Evolutionary conservation across 2,888 invertebrate species (phyloP).

Genomic region (Plemyria rubiginata): DNA sequence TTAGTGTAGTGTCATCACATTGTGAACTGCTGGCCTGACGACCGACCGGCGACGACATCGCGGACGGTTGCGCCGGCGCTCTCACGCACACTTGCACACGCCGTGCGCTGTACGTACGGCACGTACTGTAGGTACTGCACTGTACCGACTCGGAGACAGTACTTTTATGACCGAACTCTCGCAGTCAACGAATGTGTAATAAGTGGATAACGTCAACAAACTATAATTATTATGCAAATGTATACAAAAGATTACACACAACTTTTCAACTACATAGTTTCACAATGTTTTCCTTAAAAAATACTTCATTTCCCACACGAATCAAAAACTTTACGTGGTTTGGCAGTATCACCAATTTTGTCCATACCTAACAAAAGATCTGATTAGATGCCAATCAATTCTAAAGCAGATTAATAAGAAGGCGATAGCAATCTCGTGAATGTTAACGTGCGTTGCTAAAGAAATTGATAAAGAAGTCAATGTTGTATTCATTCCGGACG

Average conservation of each 20-base stretch:
- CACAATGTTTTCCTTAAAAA: too few relatives aligned
- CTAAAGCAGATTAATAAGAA: slow-evolving; percentile 22
- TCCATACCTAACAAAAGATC: background rate
- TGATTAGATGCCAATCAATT: slow-evolving; percentile 13
- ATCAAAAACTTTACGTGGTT: background rate
- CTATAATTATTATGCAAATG: too few relatives aligned
- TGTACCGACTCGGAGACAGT: slow-evolving; percentile 5
- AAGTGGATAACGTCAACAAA: too few relatives aligned
- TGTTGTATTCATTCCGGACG: slow-evolving; percentile 49
- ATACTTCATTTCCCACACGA: too few relatives aligned
- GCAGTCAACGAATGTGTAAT: background rate
- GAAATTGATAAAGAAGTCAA: slow-evolving; percentile 65
- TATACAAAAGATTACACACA: too few relatives aligned
- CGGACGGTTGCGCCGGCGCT: slow-evolving; percentile 15
- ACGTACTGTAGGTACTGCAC: background rate
- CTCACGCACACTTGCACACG: slow-evolving; percentile 1
- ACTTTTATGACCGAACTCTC: slow-evolving; percentile 8
- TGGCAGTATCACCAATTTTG: background rate
- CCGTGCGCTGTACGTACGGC: background rate
- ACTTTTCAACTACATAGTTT: too few relatives aligned
- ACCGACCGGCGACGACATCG: background rate
- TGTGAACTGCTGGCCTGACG: slow-evolving; percentile 11
- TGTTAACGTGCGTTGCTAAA: slow-evolving; percentile 40
- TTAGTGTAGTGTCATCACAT: slow-evolving; percentile 12
- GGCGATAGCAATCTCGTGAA: slow-evolving; percentile 43